Evolutionary conservation across 2,888 invertebrate species (phyloP).

Genomic region (Hedychridium roseum): DNA sequence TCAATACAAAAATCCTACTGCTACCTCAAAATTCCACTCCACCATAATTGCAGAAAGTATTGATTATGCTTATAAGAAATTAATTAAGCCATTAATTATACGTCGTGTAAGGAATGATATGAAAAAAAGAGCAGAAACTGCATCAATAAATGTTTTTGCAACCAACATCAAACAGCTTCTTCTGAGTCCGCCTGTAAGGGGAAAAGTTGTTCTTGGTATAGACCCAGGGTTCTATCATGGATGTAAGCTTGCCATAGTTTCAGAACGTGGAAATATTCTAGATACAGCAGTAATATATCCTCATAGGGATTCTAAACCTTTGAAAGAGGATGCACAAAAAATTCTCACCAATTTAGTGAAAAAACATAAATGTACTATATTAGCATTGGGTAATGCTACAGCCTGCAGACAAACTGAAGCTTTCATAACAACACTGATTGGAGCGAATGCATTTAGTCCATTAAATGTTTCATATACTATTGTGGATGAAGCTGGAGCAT

Average conservation of each 20-base stretch:
- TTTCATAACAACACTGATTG: slow-evolving; percentile 73
- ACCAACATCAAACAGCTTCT: slow-evolving; percentile 85
- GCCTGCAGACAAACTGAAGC: slow-evolving; percentile 88
- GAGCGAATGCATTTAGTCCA: slow-evolving; percentile 67
- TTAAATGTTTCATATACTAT: slow-evolving; percentile 77
- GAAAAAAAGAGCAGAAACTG: slow-evolving; percentile 79
- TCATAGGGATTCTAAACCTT: slow-evolving; percentile 49
- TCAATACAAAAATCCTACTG: slow-evolving; percentile 21
- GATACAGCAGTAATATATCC: slow-evolving; percentile 77
- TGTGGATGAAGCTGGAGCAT: slow-evolving; percentile 90
- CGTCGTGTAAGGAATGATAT: slow-evolving; percentile 78
- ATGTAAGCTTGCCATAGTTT: slow-evolving; percentile 87
- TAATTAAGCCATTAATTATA: slow-evolving; percentile 72
- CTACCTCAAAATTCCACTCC: slow-evolving; percentile 33
- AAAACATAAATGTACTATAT: slow-evolving; percentile 74
- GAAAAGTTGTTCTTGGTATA: slow-evolving; percentile 81
- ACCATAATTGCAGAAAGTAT: slow-evolving; percentile 67
- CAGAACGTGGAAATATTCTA: slow-evolving; percentile 74
- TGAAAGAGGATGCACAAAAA: slow-evolving; percentile 25
- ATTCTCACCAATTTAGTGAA: slow-evolving; percentile 68
- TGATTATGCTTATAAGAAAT: slow-evolving; percentile 70
- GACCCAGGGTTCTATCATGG: slow-evolving; percentile 92
- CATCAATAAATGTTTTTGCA: slow-evolving; percentile 85
- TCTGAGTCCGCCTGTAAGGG: slow-evolving; percentile 81
- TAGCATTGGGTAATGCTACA: slow-evolving; percentile 91